phyloP scores from a whole-genome alignment of 1,140 invertebrate genomes.

The Pogonognathellus flavescens region DNA sequence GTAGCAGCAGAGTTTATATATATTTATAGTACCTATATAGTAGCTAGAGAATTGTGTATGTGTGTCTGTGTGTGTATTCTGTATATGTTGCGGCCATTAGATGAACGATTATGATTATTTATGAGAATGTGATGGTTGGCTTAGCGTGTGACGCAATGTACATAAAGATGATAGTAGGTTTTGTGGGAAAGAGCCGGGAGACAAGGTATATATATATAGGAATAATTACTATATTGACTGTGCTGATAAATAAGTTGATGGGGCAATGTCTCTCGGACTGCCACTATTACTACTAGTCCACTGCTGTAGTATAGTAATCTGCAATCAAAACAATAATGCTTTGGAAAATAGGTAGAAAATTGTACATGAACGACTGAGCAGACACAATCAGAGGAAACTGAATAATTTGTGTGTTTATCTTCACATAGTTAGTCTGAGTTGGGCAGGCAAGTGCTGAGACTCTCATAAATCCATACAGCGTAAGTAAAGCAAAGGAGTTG shows the following conservation, averaged over 20 bases:
- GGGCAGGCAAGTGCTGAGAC: neutral
- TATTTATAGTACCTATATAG: neutral
- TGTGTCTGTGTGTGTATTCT: too few relatives aligned
- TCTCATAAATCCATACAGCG: neutral
- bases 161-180: constrained; percentile 29
- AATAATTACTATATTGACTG: neutral
- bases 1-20: too few relatives aligned
- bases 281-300: neutral
- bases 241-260: too few relatives aligned
- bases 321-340: neutral
- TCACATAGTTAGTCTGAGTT: neutral
- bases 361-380: constrained; percentile 29
- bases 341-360: constrained; percentile 24
- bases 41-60: neutral
- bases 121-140: constrained; percentile 3
- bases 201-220: neutral
- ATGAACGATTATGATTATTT: constrained; percentile 27
- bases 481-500: neutral
- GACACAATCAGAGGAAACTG: constrained; percentile 47
- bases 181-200: constrained; percentile 23
- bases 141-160: constrained; percentile 32
- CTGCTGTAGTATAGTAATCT: constrained; percentile 4
- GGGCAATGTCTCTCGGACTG: neutral
- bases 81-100: constrained; percentile 2
- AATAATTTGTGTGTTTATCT: constrained; percentile 22